Evolutionary conservation across 2,113 vertebrate genomes (phyloP), one percentile per base, ranked within the genome.

Genomic region (Ia io): DNA sequence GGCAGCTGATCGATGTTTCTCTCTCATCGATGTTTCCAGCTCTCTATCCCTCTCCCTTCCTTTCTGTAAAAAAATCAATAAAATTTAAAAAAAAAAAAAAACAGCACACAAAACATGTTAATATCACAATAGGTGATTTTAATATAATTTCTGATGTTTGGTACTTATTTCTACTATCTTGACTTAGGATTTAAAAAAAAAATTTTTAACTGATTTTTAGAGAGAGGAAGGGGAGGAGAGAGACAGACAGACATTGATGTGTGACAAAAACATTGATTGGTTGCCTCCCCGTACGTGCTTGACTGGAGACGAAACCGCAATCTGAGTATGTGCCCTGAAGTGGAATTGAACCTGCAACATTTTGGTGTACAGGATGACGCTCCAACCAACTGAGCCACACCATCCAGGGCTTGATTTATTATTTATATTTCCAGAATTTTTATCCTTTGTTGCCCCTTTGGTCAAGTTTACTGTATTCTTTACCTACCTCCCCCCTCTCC

Each of bases 141-240:
- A 73, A 91, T 40, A 91, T 74, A 76, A 83, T n/a, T 71, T 82
- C 37, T 90, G 32, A 37, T 59, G 30, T 35, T 70, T 88, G 88
- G 18, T 4, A 80, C 65, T 93, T 93, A 94, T 44, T 94, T 95
- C 71, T 80, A 49, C 71, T 90, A 49, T 59, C 18, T 63, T 87
- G 16, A 90, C 37, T 77, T 85, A 82, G 70, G 10, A 80, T 84
- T 80, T 79, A 2, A 13, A 61, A 61, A 61, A 61, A 30, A 30
- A 14, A 3, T 25, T 25, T 63, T 30, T 16, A 32, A 16, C 7
- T 32, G 28, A 65, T 32, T 32, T 65, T 65, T 32, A 65, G 63
- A 16, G 30, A 63, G 61, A 63, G 61, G 28, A 63, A 63, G 63
- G 63, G 28, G 13, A 32, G 28, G 63, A 16, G 63, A 30, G 11